Conservation (phyloP, 2,113 vertebrate genomes). For the Paradoxurus hermaphroditus region DNA sequence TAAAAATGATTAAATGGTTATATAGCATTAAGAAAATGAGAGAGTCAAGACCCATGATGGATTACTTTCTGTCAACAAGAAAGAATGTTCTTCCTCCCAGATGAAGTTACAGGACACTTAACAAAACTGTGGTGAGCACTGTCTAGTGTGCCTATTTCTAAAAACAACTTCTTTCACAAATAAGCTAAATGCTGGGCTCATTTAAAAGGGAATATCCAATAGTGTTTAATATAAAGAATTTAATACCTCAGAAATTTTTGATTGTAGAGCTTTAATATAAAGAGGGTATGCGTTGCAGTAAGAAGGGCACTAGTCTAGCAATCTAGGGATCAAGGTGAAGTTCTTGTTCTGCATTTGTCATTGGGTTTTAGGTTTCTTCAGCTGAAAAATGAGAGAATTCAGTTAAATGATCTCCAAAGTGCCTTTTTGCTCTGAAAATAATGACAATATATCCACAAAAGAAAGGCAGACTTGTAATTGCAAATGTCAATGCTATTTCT, state of each 20-base stretch:
- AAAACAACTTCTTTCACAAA: not conserved
- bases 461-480: slow-evolving; percentile 51
- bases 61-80: slow-evolving; percentile 49
- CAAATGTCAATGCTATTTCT: slow-evolving; percentile 73
- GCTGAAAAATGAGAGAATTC: slow-evolving; percentile 34
- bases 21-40: slow-evolving; percentile 14
- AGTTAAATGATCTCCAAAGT: not conserved
- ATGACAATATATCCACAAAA: slow-evolving; percentile 11
- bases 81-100: slow-evolving; percentile 42
- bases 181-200: not conserved
- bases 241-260: not conserved
- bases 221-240: slow-evolving; percentile 4
- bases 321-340: not conserved
- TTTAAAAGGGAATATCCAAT: not conserved
- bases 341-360: not conserved
- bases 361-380: slow-evolving; percentile 9
- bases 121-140: slow-evolving; percentile 16
- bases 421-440: slow-evolving; percentile 8
- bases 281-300: not conserved
- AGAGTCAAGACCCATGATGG: slow-evolving; percentile 39
- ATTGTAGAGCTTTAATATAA: not conserved
- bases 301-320: not conserved
- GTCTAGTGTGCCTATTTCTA: not conserved
- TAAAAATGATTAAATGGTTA: not conserved
- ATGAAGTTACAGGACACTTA: slow-evolving; percentile 43